A percentile compares a stretch with the other conserved stretches of the same genome.
These are phyloP conservation scores for Eubasilissa splendida DNA, from an alignment of 2,888 invertebrate species.

Conservation along the genomic window DNA sequence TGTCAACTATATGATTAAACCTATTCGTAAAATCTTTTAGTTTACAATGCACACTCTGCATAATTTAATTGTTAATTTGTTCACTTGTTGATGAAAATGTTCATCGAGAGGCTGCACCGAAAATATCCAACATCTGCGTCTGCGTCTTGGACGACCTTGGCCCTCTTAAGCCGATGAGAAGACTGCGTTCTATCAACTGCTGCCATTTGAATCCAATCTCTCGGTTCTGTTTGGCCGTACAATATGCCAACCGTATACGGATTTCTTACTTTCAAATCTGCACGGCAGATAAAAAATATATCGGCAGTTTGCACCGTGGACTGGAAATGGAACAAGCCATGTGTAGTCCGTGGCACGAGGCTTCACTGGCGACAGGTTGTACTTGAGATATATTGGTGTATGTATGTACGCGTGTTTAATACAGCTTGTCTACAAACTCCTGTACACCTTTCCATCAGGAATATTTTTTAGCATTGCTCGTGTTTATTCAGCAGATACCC, in stretches of 20 bases:
- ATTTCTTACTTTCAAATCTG: constrained; percentile 29
- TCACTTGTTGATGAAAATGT: no score
- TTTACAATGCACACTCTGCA: no score
- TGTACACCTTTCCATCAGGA: no score
- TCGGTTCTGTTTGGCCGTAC: neutral
- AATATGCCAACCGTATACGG: constrained; percentile 8
- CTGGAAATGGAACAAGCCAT: constrained; percentile 1
- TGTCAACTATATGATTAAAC: no score
- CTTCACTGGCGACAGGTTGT: constrained; percentile 9
- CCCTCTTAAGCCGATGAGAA: constrained; percentile 4
- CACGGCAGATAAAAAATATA: constrained; percentile 3
- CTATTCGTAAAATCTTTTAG: no score
- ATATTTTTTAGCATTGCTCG: no score
- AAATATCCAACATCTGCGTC: neutral
- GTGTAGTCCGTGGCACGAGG: neutral
- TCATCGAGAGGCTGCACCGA: no score
- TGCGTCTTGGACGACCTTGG: neutral
- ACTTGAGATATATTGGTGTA: neutral
- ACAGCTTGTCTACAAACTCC: no score
- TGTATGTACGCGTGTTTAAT: neutral
- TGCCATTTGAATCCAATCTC: constrained; percentile 13
- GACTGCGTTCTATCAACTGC: neutral
- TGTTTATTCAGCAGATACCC: no score
- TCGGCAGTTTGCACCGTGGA: neutral
- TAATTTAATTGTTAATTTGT: no score